A percentile compares a stretch with the other conserved stretches of the same genome.
Conservation (phyloP, 2,797 vertebrate genomes). For the Crypturellus tataupa region DNA sequence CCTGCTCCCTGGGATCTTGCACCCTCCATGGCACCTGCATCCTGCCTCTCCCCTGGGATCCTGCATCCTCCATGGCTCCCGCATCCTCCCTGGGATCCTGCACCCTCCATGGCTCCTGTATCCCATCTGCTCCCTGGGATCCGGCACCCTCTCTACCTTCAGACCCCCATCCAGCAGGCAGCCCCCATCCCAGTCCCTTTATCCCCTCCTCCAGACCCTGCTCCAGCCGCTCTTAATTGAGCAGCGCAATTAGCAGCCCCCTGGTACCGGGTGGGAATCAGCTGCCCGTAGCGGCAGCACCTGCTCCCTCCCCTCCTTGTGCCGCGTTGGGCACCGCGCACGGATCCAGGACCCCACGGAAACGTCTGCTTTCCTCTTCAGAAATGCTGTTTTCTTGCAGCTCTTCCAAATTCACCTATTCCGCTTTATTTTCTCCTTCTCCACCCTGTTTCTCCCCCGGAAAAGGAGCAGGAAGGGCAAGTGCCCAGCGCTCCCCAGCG, state of each 20-base stretch:
- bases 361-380: neutral
- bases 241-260: constrained; percentile 47
- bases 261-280: constrained; percentile 43
- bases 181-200: fast-evolving
- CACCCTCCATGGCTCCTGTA: neutral
- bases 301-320: neutral
- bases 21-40: neutral
- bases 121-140: too few relatives aligned
- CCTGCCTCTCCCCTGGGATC: neutral
- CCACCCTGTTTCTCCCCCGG: neutral
- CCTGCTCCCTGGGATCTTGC: neutral
- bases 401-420: neutral
- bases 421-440: fast-evolving
- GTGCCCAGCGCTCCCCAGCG: neutral
- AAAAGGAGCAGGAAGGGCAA: neutral
- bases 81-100: too few relatives aligned
- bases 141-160: neutral
- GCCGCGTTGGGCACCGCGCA: too few relatives aligned
- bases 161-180: too few relatives aligned
- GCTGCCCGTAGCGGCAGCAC: neutral
- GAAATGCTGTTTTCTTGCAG: neutral
- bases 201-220: neutral
- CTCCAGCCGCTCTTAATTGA: constrained; percentile 32
- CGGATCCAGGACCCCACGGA: too few relatives aligned
- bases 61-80: too few relatives aligned